Conservation (phyloP, 2,113 vertebrate genomes). For the Rostratula benghalensis region DNA sequence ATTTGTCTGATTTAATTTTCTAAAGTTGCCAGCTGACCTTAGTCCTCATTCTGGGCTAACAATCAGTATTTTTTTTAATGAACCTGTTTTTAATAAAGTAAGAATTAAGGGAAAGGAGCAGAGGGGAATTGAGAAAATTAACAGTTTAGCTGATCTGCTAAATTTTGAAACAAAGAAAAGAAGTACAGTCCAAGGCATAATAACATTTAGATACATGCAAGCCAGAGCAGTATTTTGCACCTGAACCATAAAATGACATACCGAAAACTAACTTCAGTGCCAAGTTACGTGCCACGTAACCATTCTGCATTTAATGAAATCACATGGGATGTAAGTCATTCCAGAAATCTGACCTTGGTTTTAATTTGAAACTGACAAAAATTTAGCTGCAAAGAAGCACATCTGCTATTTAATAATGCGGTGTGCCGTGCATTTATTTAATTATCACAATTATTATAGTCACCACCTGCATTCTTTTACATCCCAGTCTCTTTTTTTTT, state of each 20-base stretch:
- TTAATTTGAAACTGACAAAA: constrained; percentile 18
- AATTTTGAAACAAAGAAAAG: constrained; percentile 40
- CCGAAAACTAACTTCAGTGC: constrained; percentile 12
- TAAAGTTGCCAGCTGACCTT: constrained; percentile 21
- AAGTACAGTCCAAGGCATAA: constrained; percentile 15
- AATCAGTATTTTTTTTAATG: background rate
- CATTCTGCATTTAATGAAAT: constrained; percentile 13
- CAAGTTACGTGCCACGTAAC: background rate
- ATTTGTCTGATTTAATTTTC: constrained; percentile 25
- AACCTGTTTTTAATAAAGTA: constrained; percentile 6
- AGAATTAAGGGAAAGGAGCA: background rate
- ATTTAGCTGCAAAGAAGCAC: background rate
- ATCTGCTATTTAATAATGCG: background rate
- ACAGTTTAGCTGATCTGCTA: background rate
- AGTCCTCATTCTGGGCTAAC: background rate
- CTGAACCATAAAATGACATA: constrained; percentile 44
- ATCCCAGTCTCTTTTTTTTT: background rate
- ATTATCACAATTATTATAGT: background rate
- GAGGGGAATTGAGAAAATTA: constrained; percentile 27
- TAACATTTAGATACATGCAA: background rate
- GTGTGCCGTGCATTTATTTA: background rate
- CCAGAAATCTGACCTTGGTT: background rate
- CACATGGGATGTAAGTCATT: background rate
- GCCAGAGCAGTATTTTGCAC: constrained; percentile 34
- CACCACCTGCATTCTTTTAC: background rate